A percentile compares a stretch with the other conserved stretches of the same genome.
These are phyloP conservation scores for Phylloscopus collybita DNA, from an alignment of 2,797 vertebrate species.

Conservation along the genomic window DNA sequence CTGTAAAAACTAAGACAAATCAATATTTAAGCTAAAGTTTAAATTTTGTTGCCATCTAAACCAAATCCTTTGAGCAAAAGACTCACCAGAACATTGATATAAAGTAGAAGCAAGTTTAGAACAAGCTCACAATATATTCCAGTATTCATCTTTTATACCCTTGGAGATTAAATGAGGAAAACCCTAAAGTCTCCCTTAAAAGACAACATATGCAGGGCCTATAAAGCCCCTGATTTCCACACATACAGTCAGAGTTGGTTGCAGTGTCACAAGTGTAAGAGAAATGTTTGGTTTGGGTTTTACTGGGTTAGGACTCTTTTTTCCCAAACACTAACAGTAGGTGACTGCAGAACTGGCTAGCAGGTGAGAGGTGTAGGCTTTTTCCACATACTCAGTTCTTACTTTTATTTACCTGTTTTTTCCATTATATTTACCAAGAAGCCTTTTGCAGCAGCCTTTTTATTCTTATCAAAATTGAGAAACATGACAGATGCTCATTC, in stretches of 20 bases:
- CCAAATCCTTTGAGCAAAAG: not conserved
- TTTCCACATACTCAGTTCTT: not conserved
- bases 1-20: not conserved
- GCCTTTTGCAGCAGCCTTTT: not conserved
- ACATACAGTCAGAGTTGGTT: not conserved
- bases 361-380: fast-evolving
- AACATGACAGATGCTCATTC: not conserved
- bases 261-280: fast-evolving
- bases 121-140: not conserved
- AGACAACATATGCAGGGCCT: fast-evolving
- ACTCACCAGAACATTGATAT: not conserved
- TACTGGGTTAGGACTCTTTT: fast-evolving
- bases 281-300: not conserved
- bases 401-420: not conserved
- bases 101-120: not conserved
- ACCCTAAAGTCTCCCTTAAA: not conserved
- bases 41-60: not conserved
- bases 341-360: not conserved
- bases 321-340: not conserved
- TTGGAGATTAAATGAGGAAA: not conserved
- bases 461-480: not conserved
- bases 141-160: not conserved
- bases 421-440: not conserved
- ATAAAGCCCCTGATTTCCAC: not conserved
- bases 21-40: not conserved